A percentile compares a stretch with the other conserved stretches of the same genome.
Evolutionary conservation across 2,797 vertebrate genomes (phyloP).

Genomic region (Microcaecilia unicolor): DNA sequence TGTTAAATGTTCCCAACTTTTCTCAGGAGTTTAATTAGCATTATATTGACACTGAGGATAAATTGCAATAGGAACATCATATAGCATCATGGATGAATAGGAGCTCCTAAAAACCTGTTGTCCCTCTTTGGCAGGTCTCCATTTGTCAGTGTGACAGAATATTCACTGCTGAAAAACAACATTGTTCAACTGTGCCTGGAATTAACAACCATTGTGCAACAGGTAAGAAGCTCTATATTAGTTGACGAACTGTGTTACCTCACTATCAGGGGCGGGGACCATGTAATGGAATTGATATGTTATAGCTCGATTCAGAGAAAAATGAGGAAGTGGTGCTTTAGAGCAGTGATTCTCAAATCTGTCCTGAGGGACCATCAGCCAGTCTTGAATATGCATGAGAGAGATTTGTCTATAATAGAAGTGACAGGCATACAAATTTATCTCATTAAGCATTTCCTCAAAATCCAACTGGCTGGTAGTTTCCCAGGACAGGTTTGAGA

Average conservation of each 20-base stretch:
- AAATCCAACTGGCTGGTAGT: no score
- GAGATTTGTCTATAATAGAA: no score
- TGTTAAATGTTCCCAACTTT: constrained; percentile 9
- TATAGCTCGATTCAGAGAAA: no score
- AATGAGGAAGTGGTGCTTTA: no score
- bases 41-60: not conserved
- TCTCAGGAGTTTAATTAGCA: not conserved
- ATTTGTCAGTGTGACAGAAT: constrained; percentile 86
- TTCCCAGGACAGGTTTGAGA: no score
- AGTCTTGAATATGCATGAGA: no score
- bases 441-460: no score
- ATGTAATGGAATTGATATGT: no score
- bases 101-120: not conserved
- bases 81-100: constrained; percentile 2
- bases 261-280: no score
- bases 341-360: no score
- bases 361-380: no score
- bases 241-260: not conserved
- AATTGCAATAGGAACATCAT: not conserved
- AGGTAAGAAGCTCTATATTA: constrained; percentile 53
- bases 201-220: constrained; percentile 87
- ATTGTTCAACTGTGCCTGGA: constrained; percentile 89
- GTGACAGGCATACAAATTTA: no score
- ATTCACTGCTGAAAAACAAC: constrained; percentile 88
- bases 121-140: constrained; percentile 67